Conservation (phyloP, 1,140 invertebrate species). For the Apis cerana region DNA sequence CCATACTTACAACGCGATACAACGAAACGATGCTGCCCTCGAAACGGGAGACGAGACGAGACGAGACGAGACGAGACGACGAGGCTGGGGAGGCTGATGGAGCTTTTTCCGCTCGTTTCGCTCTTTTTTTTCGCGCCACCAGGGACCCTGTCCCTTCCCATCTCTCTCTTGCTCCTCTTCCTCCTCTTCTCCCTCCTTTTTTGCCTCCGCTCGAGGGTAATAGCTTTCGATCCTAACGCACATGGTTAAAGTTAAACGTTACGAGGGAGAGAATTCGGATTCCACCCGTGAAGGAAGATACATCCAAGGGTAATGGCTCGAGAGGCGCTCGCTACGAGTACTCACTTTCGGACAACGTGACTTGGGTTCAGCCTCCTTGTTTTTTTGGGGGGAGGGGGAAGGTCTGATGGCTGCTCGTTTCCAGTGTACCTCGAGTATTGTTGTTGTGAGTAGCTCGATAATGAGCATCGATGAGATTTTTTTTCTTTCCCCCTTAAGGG, state of each 20-base stretch:
- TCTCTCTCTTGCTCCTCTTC: constrained; percentile 9
- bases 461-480: background rate
- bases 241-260: constrained; percentile 53
- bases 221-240: constrained; percentile 46
- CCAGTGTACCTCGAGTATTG: background rate
- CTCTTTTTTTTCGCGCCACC: background rate
- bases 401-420: background rate
- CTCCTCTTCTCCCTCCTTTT: background rate
- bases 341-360: constrained; percentile 36
- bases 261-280: constrained; percentile 48
- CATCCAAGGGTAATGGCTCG: constrained; percentile 37
- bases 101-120: constrained; percentile 32
- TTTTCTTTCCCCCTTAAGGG: background rate
- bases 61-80: constrained; percentile 1
- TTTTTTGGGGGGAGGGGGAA: background rate
- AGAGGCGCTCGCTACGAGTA: background rate
- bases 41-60: background rate
- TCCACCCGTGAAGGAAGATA: background rate
- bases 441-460: background rate
- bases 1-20: too few relatives aligned
- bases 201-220: constrained; percentile 31
- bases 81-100: constrained; percentile 9
- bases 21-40: too few relatives aligned
- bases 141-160: background rate
- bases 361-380: constrained; percentile 4